Evolutionary conservation across 2,797 vertebrate genomes (phyloP).

Genomic region (Philypnodon macrostomus): DNA sequence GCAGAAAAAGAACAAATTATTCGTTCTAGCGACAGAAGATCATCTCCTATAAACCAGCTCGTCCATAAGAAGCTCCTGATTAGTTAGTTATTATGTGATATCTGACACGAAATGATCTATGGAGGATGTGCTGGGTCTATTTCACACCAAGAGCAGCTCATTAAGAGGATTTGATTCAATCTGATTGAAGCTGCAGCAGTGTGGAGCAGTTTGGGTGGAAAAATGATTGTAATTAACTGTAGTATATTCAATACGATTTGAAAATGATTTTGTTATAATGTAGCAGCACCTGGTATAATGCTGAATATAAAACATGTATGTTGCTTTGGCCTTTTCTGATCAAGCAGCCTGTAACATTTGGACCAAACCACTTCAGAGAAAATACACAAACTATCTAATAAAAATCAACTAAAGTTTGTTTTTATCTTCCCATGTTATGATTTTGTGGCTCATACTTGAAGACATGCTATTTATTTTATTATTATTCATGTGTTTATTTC

Average conservation of each 20-base stretch:
- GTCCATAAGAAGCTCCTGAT: conserved; percentile 6
- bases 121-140: conserved; percentile 33
- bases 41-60: conserved; percentile 21
- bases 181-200: conserved; percentile 30
- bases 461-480: too few species aligned
- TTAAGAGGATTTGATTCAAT: conserved; percentile 37
- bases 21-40: conserved; percentile 11
- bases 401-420: too few species aligned
- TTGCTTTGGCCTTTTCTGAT: too few species aligned
- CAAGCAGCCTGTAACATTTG: too few species aligned
- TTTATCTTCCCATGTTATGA: too few species aligned
- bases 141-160: conserved; percentile 43
- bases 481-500: too few species aligned
- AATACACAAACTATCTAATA: too few species aligned
- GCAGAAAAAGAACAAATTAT: conserved; percentile 17
- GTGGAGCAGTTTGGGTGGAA: conserved; percentile 24
- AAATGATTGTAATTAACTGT: neutral
- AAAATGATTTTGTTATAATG: neutral
- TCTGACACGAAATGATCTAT: conserved; percentile 20
- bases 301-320: too few species aligned
- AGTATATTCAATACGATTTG: too few species aligned
- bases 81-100: conserved; percentile 15
- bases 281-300: neutral
- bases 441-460: too few species aligned
- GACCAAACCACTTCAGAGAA: too few species aligned